Evolutionary conservation across 1,140 invertebrate species (phyloP), one percentile per base, ranked within the genome.

Genomic region (Brachionus rubens): DNA sequence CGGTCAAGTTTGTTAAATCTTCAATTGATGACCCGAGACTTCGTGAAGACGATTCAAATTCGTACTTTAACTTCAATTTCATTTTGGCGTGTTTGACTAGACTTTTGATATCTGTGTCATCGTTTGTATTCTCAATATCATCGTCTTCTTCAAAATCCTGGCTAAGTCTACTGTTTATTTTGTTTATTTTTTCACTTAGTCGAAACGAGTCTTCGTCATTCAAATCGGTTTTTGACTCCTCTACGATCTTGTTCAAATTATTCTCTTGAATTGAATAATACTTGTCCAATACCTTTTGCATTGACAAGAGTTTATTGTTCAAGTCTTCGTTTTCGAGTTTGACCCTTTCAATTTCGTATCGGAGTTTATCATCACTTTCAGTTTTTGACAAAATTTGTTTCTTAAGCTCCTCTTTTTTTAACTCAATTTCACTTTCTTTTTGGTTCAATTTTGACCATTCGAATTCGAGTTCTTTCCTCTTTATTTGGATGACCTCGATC

Each of bases 41-140:
- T 70, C 46, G 43, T 4, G 67, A 70, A 0, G 52, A 54, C 6
- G n/a, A 10, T 3, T 47, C 36, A 41, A 30, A 30, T 12, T 19
- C 19, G 21, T 72, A 72, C 41, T 54, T 72, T 19, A 72, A 24
- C 26, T 72, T 72, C 12, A 72, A 36, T 52, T 72, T 72, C 9
- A 72, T 9, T 7, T 72, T 72, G 43, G 68, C 68, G 40, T 72
- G 68, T 30, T 72, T 72, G 26, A 72, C 47, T 19, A 72, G 26
- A 19, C 36, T 41, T 48, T 72, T 72, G 2, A 72, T 50, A 40
- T 72, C 68, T 9, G 28, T 40, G 16, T 72, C 68, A 36, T 72
- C 46, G 19, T 72, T 54, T 16, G 46, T 40, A 41, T 50, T 54
- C 19, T 72, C 30, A n/a, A 36, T 30, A 24, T 72, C 43, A 16